phyloP scores from a whole-genome alignment of 2,113 vertebrate species.

The Paradoxurus hermaphroditus region DNA sequence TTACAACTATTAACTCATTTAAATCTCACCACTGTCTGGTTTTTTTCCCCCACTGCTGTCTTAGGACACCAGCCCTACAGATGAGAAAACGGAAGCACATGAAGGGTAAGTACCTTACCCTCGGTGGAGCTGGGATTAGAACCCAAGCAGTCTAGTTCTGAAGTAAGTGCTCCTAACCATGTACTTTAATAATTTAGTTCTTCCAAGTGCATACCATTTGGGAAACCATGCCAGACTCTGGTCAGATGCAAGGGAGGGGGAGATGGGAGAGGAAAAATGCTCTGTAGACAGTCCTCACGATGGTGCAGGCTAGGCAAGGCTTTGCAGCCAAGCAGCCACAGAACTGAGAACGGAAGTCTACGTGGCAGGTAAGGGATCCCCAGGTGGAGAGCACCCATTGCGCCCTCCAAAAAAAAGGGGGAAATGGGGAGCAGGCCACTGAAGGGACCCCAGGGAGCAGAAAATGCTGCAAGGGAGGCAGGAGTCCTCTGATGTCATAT shows the following conservation, averaged over 20 bases:
- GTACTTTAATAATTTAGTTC: background rate
- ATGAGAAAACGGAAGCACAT: background rate
- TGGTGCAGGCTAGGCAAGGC: background rate
- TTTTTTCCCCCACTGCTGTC: background rate
- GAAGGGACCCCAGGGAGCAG: background rate
- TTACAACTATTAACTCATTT: background rate
- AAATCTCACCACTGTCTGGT: background rate
- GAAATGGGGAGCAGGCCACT: fast-evolving
- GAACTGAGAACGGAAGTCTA: background rate
- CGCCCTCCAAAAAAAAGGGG: background rate
- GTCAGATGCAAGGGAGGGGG: background rate
- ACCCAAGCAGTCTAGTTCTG: background rate
- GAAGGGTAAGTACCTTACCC: background rate
- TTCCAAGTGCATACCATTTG: fast-evolving
- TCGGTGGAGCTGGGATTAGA: background rate
- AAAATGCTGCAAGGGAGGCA: fast-evolving
- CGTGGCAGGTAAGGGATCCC: background rate
- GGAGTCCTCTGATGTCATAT: background rate
- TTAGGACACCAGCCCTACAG: background rate
- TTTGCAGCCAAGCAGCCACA: background rate
- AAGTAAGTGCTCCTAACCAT: background rate
- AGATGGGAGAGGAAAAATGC: background rate
- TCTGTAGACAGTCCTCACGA: background rate
- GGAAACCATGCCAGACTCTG: background rate
- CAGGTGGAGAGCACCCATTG: background rate